Evolutionary conservation across 2,888 invertebrate species (phyloP).

Genomic region (Heliothis peltigera): DNA sequence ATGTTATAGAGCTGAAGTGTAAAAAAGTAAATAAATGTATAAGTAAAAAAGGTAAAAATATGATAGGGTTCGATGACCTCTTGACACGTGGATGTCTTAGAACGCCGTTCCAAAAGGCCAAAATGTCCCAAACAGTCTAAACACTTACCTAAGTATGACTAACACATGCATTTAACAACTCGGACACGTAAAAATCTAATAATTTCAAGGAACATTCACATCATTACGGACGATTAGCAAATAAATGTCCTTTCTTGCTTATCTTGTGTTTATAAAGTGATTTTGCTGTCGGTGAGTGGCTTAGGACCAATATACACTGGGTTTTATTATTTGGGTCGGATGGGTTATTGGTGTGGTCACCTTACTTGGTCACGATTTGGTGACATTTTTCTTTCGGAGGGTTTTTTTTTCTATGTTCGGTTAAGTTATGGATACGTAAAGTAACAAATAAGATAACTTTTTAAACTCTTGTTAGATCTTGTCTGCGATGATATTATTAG

Average conservation of each 20-base stretch:
- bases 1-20: no score
- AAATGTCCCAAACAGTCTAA: constrained; percentile 10
- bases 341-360: constrained; percentile 29
- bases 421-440: no score
- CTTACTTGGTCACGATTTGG: constrained; percentile 4
- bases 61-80: background rate
- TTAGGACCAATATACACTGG: constrained; percentile 23
- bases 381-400: background rate
- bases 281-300: constrained; percentile 28
- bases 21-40: no score
- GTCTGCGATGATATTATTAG: no score
- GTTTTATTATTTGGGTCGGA: constrained; percentile 37
- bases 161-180: constrained; percentile 23
- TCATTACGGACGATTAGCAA: constrained; percentile 51
- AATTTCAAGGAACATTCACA: constrained; percentile 36
- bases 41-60: no score
- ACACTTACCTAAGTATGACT: constrained; percentile 20
- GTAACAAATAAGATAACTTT: no score
- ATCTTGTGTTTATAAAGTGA: constrained; percentile 38
- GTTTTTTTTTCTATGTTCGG: background rate
- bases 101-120: constrained; percentile 12
- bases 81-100: background rate
- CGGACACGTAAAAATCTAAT: constrained; percentile 48
- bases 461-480: no score
- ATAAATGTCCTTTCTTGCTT: constrained; percentile 44